Evolutionary conservation across 2,797 vertebrate species (phyloP).

Genomic region (Labroides dimidiatus): DNA sequence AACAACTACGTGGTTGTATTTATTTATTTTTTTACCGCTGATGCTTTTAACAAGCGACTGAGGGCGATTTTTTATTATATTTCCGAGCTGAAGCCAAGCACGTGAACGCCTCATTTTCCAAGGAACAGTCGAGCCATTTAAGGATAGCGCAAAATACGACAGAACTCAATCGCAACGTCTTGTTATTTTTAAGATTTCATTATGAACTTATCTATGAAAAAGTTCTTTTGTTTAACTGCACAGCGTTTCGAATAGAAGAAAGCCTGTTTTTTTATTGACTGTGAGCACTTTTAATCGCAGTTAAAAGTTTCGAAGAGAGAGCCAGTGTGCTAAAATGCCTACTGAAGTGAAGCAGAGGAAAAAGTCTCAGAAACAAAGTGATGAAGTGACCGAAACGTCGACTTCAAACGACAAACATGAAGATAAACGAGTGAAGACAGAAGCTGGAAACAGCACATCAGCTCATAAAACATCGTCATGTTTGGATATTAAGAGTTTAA

Average conservation of each 20-base stretch:
- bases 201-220: conserved; percentile 28
- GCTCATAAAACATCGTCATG: conserved; percentile 15
- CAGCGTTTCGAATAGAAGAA: background rate
- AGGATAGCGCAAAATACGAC: background rate
- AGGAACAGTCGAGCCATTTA: background rate
- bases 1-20: too few species aligned
- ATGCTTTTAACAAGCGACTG: background rate
- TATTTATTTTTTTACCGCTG: background rate
- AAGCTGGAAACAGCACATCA: conserved; percentile 6
- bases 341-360: conserved; percentile 81
- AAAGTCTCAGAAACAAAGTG: conserved; percentile 61
- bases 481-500: conserved; percentile 63
- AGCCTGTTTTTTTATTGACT: background rate
- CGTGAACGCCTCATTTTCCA: conserved; percentile 35
- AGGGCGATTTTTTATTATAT: rapidly evolving
- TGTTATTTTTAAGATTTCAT: background rate
- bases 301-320: background rate
- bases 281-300: background rate
- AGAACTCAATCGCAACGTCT: background rate
- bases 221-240: background rate
- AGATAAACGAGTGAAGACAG: conserved; percentile 21
- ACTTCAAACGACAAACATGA: conserved; percentile 43
- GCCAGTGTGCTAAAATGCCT: conserved; percentile 71
- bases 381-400: conserved; percentile 41
- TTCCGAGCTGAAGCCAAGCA: background rate